A percentile compares a stretch with the other conserved stretches of the same genome.
phyloP scores from a whole-genome alignment of 2,113 vertebrate species.

The Sylvietta virens region DNA sequence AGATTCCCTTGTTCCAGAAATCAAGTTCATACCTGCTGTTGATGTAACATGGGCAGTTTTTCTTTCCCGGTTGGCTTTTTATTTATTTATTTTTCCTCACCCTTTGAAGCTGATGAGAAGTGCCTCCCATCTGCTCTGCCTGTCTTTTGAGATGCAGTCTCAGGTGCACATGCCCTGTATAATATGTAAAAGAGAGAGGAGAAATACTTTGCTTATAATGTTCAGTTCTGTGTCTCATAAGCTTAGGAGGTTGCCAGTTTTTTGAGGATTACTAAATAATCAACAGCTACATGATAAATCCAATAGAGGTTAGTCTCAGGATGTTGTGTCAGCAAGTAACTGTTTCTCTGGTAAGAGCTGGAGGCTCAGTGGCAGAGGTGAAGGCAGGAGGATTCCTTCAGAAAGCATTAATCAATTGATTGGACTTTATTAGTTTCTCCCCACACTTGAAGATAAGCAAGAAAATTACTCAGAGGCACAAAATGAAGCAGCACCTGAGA shows the following conservation, averaged over 20 bases:
- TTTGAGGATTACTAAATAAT: neutral
- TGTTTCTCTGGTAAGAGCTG: neutral
- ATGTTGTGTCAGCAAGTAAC: neutral
- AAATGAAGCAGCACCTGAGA: neutral
- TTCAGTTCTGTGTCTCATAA: neutral
- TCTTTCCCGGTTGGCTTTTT: neutral
- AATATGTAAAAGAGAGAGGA: neutral
- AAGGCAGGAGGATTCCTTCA: neutral
- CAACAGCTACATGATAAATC: neutral
- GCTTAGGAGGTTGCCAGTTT: neutral
- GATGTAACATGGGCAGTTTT: conserved; percentile 28
- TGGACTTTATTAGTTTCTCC: neutral
- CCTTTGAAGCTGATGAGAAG: neutral
- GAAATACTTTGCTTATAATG: neutral
- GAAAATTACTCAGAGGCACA: neutral
- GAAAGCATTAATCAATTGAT: neutral
- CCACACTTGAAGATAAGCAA: neutral
- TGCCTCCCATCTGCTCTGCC: neutral
- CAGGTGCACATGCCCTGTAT: neutral
- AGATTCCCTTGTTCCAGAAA: conserved; percentile 25
- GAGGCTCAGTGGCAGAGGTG: neutral
- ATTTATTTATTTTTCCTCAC: neutral
- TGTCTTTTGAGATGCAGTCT: neutral
- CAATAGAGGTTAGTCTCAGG: neutral
- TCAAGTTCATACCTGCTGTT: conserved; percentile 73